Evolutionary conservation across 2,797 vertebrate species (phyloP).

Genomic region (Neostethus bicornis): DNA sequence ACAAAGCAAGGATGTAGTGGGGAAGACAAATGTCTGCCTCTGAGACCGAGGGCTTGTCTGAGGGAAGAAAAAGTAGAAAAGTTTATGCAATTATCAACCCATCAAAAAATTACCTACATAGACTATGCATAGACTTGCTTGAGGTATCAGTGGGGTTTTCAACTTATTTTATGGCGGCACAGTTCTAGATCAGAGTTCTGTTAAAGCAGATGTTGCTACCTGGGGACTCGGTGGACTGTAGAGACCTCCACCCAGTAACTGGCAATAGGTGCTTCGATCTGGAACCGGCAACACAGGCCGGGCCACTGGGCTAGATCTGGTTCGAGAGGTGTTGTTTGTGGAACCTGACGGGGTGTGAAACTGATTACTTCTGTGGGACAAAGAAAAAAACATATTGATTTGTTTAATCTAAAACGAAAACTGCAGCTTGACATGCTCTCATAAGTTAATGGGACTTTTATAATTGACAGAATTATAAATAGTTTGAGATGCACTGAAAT

Average conservation of each 20-base stretch:
- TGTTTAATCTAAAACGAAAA: not conserved
- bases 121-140: too few species aligned
- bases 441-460: not conserved
- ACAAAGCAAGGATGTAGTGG: slow-evolving; percentile 47
- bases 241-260: slow-evolving; percentile 74
- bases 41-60: slow-evolving; percentile 61
- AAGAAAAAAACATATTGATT: not conserved
- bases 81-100: slow-evolving; percentile 6
- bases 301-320: slow-evolving; percentile 57
- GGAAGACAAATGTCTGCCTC: slow-evolving; percentile 64
- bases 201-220: slow-evolving; percentile 33
- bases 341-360: slow-evolving; percentile 66
- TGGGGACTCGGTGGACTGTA: slow-evolving; percentile 80
- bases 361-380: slow-evolving; percentile 65
- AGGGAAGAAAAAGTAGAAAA: not conserved
- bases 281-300: slow-evolving; percentile 78
- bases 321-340: slow-evolving; percentile 66
- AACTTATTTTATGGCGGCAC: too few species aligned
- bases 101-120: not conserved
- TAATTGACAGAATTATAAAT: not conserved
- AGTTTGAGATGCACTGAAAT: not conserved
- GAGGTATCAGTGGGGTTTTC: not conserved
- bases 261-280: slow-evolving; percentile 73
- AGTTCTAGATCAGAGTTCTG: too few species aligned
- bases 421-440: not conserved